Conservation (phyloP, 2,888 invertebrate genomes). For the Mythimna ferrago region DNA sequence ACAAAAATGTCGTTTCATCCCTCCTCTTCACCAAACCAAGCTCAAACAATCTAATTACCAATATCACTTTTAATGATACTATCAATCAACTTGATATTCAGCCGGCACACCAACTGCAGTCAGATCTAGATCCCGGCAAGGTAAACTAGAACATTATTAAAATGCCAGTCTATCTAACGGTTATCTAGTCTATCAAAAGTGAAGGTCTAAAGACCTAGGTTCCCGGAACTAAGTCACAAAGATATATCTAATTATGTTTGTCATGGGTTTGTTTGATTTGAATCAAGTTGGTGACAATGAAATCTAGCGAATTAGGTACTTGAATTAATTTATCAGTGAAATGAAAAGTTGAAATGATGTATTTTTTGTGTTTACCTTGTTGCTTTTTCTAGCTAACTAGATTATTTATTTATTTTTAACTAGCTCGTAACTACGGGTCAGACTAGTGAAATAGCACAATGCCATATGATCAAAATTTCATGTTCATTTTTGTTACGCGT, state of each 20-base stretch:
- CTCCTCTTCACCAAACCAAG: not conserved
- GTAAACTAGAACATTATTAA: conserved; percentile 60
- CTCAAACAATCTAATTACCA: not conserved
- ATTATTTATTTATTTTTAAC: no score
- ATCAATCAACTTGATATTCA: conserved; percentile 15
- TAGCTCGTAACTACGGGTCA: no score
- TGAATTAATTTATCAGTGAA: no score
- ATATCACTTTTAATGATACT: not conserved
- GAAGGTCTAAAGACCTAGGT: conserved; percentile 29
- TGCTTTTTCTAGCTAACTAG: no score
- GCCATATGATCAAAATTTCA: no score
- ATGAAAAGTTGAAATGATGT: no score
- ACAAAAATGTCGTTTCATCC: no score
- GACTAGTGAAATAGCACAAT: no score
- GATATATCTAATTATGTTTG: conserved; percentile 9
- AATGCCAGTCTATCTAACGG: conserved; percentile 44
- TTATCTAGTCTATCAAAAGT: conserved; percentile 53
- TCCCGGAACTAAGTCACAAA: conserved; percentile 47
- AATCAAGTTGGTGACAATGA: not conserved
- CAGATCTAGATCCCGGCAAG: conserved; percentile 37
- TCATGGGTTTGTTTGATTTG: not conserved
- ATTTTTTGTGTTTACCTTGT: no score
- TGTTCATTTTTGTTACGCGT: no score
- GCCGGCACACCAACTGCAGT: conserved; percentile 15
- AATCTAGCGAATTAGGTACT: not conserved